Base-by-base conservation (phyloP, 2,888 invertebrate species). In the Agonum fuliginosum region DNA sequence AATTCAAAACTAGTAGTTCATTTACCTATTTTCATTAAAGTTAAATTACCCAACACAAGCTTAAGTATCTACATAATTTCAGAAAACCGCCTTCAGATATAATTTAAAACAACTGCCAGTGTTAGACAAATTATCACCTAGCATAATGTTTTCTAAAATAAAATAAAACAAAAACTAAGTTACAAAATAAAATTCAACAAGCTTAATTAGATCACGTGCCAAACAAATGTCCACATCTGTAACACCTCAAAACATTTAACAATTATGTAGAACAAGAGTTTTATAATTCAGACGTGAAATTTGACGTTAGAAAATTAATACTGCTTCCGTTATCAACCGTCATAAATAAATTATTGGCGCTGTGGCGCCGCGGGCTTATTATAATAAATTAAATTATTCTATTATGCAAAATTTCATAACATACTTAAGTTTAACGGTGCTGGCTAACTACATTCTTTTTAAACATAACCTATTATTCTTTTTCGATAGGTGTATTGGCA, bases 381-480 rank as follows among this genome's bases (percentile, higher is more conserved):
- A 24, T 69, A 69, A 69, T 43, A 46, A 69, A 69, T 69, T 69
- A 69, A 69, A 69, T 69, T 69, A 69, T 46, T 69, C 43, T 69
- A 46, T 69, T 69, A 69, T 46, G 43, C 69, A 69, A 17, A 24
- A 37, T 54, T 54, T 54, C 54, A 22, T 10, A 54, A 54, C 54
- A 24, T 54, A 10, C 22, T 54, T 20, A 22, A 54, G 5, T 54
- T n/a, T 8, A 54, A 22, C 54, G 24, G 54, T 20, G 20, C 43
- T n/a, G n/a, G n/a, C n/a, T n/a, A n/a, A n/a, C n/a, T 14, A 43
- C 17, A 43, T 14, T 14, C 43, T 43, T 43, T 43, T 43, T 43
- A 43, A n/a, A 43, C 14, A 12, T 14, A 43, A 12, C 12, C 17
- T 5, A 5, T 14, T 5, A 43, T 14, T 43, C 43, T n/a, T 43